Evolutionary conservation across 1,140 invertebrate genomes (phyloP), one percentile per base, ranked within the genome.

Genomic region (Ylistrum balloti): DNA sequence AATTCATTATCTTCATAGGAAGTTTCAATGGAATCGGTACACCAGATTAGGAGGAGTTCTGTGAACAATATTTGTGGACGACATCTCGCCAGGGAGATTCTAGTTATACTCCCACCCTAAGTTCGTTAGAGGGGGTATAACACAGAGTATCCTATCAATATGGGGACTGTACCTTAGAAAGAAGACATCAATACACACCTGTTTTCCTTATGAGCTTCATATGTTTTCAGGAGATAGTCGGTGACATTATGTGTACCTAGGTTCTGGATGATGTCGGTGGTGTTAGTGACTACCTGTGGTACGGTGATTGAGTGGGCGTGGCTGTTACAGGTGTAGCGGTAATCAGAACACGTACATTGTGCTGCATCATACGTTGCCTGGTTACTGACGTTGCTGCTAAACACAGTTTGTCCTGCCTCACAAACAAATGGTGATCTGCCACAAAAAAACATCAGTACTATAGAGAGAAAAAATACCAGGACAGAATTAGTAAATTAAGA

Each of bases 161-260:
- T n/a, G n/a, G n/a, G n/a, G n/a, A n/a, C n/a, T n/a, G n/a, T n/a
- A n/a, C n/a, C n/a, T n/a, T n/a, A n/a, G n/a, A n/a, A n/a, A n/a
- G n/a, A n/a, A n/a, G n/a, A n/a, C n/a, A n/a, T 11, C 7, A 33
- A 22, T 9, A 41, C 89, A 33, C 88, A 95, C 94, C 95, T 93
- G 32, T 93, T 93, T 15, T 93, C 91, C 28, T 88, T 92, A 86
- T 94, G 95, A 13, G 94, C 88, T n/a, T 86, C 38, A 86, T 93
- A 94, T 28, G 92, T 95, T 13, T 92, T 88, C 11, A 95, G 90
- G 10, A 95, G 86, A 86, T 94, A 95, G 13, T 92, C 56, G 13
- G 89, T 34, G 11, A 95, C 91, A 74, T 94, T 86, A 38, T 91
- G 86, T 20, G 87, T 86, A 20, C 88, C 34, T 0, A 95, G 88